A percentile compares a stretch with the other conserved stretches of the same genome.
These are phyloP conservation scores for Oryzias curvinotus DNA, from an alignment of 2,113 vertebrate genomes.

Conservation along the genomic window DNA sequence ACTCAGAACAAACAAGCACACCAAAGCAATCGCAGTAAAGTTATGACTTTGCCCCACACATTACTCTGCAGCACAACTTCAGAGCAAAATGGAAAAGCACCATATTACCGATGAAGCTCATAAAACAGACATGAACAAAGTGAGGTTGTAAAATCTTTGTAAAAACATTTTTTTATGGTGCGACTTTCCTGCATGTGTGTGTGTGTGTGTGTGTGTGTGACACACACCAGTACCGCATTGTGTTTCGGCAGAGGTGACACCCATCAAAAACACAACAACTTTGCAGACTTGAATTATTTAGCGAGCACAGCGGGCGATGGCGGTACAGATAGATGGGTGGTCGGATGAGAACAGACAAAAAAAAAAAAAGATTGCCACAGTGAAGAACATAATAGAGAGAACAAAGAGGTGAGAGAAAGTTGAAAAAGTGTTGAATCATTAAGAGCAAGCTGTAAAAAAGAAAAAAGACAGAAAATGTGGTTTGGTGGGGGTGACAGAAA, in stretches of 20 bases:
- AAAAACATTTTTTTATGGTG: constrained; percentile 21
- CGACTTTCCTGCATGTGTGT: constrained; percentile 5
- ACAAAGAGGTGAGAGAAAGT: constrained; percentile 14
- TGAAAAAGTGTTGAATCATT: constrained; percentile 23
- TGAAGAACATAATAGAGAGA: constrained; percentile 18
- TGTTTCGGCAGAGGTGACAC: constrained; percentile 53
- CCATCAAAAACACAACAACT: constrained; percentile 51
- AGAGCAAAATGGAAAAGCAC: constrained; percentile 17
- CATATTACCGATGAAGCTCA: constrained; percentile 14
- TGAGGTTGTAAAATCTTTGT: constrained; percentile 14
- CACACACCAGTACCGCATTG: constrained; percentile 13
- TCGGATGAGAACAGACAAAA: constrained; percentile 11
- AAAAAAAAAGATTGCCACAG: constrained; percentile 8
- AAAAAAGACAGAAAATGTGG: not conserved
- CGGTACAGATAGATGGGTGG: constrained; percentile 15
- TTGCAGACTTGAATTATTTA: constrained; percentile 62
- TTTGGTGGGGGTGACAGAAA: not conserved
- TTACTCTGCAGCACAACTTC: constrained; percentile 1
- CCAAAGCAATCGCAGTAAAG: not conserved
- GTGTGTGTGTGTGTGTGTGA: not conserved
- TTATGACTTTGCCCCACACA: not conserved
- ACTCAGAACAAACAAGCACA: not conserved
- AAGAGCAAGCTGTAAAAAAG: constrained; percentile 11
- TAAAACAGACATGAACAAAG: constrained; percentile 4
- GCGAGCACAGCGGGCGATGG: constrained; percentile 20